Evolutionary conservation across 2,113 vertebrate species (phyloP).

Genomic region (Rallus limicola): DNA sequence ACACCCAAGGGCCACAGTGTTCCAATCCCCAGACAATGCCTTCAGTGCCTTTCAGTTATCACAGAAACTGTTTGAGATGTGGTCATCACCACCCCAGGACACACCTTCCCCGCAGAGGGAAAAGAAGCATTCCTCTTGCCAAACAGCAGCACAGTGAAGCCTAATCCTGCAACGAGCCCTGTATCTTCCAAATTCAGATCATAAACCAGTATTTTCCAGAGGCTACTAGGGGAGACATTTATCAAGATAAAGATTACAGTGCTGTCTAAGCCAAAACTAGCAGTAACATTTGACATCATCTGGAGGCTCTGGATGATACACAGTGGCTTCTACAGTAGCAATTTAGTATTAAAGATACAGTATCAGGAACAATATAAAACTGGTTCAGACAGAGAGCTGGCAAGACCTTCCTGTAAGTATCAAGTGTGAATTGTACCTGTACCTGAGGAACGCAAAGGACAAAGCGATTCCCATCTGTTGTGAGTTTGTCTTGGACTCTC

Average conservation of each 20-base stretch:
- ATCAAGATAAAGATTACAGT: neutral
- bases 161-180: neutral
- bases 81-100: neutral
- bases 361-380: neutral
- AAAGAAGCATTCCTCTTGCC: neutral
- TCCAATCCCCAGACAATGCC: neutral
- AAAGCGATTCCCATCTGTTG: neutral
- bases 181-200: neutral
- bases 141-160: neutral
- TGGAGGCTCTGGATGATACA: neutral
- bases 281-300: neutral
- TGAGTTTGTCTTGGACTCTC: neutral
- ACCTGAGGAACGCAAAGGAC: neutral
- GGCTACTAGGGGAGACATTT: neutral
- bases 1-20: rapidly evolving
- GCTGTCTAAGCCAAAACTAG: neutral
- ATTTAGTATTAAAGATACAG: neutral
- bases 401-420: neutral
- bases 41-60: neutral
- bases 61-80: neutral
- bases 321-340: neutral
- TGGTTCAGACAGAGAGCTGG: neutral
- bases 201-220: neutral
- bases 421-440: neutral
- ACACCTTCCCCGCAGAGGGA: neutral